phyloP scores from a whole-genome alignment of 1,140 invertebrate species.

The Melitaea cinxia region DNA sequence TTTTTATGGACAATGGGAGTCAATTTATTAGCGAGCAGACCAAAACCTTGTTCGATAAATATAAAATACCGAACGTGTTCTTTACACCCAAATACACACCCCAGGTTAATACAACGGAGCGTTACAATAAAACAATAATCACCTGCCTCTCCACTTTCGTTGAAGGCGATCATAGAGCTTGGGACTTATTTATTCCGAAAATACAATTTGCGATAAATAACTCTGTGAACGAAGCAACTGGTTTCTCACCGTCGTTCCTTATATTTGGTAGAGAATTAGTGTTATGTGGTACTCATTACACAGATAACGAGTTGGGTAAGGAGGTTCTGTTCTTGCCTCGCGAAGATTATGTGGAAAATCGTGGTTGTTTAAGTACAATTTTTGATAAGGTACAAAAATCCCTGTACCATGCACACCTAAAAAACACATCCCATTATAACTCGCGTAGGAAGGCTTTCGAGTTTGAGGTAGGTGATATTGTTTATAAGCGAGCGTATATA shows the following conservation, averaged over 20 bases:
- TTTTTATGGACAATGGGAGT: constrained; percentile 32
- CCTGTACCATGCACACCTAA: no score
- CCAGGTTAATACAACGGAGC: neutral
- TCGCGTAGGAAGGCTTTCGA: no score
- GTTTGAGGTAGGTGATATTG: no score
- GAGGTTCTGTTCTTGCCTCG: no score
- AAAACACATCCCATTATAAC: no score
- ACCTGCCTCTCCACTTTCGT: neutral
- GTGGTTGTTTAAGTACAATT: no score
- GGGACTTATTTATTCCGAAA: neutral
- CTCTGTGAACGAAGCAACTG: neutral
- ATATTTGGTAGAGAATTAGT: no score
- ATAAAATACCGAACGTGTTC: neutral
- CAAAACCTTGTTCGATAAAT: neutral
- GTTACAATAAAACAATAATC: neutral
- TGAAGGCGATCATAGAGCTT: neutral
- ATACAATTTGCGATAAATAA: neutral
- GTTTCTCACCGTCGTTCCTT: neutral
- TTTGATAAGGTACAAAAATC: no score
- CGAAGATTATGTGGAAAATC: no score
- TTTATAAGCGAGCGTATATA: no score
- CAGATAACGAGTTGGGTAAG: no score
- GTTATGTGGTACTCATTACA: no score
- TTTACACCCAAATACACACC: neutral
- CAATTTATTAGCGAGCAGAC: constrained; percentile 18